Conservation (phyloP, 1,140 invertebrate genomes). For the Diabrotica virgifera region DNA sequence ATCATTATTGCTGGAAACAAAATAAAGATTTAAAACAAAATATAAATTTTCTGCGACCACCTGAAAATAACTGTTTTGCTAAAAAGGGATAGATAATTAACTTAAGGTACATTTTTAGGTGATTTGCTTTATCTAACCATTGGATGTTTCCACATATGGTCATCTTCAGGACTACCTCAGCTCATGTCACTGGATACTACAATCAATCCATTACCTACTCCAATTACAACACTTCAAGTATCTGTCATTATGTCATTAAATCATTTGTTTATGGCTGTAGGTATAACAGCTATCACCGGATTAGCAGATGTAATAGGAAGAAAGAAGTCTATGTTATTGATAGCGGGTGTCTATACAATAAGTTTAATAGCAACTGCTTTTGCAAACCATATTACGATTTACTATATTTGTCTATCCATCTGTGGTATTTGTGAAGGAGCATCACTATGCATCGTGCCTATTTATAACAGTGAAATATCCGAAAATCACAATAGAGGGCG, state of each 20-base stretch:
- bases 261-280: constrained; percentile 66
- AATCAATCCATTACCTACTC: constrained; percentile 40
- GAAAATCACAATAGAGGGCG: constrained; percentile 42
- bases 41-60: no score
- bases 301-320: constrained; percentile 38
- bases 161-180: constrained; percentile 63
- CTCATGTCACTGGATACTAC: constrained; percentile 40
- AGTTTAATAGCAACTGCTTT: constrained; percentile 47
- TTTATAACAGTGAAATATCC: constrained; percentile 54
- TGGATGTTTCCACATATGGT: constrained; percentile 52
- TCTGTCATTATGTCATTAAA: constrained; percentile 82
- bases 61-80: no score
- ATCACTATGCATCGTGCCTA: constrained; percentile 50
- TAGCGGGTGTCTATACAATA: constrained; percentile 45
- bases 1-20: no score
- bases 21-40: no score
- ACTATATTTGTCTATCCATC: constrained; percentile 48
- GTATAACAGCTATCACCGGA: constrained; percentile 20
- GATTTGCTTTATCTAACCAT: no score
- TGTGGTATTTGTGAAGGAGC: constrained; percentile 49
- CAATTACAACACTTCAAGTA: constrained; percentile 51
- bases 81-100: no score
- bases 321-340: constrained; percentile 47
- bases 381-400: constrained; percentile 40
- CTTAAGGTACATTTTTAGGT: no score